Evolutionary conservation across 2,113 vertebrate genomes (phyloP).

Genomic region (Zosterops hypoxanthus): DNA sequence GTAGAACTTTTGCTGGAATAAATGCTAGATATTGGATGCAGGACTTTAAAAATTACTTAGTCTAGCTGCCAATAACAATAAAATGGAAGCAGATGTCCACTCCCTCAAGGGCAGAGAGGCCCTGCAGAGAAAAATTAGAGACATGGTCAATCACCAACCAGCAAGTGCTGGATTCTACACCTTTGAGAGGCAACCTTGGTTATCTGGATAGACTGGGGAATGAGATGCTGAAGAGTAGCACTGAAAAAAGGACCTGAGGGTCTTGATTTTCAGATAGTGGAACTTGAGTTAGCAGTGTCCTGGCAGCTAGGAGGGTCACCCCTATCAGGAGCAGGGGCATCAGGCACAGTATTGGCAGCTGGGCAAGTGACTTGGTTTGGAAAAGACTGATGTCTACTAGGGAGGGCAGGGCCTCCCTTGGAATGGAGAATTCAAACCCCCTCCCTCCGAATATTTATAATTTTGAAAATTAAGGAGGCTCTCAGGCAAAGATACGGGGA

Average conservation of each 20-base stretch:
- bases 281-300: neutral
- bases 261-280: neutral
- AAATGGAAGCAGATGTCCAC: neutral
- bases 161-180: neutral
- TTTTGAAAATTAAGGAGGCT: neutral
- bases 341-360: neutral
- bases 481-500: neutral
- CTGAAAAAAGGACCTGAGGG: neutral
- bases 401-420: neutral
- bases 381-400: neutral
- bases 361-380: neutral
- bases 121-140: neutral
- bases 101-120: neutral
- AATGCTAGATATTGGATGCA: neutral
- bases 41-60: neutral
- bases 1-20: neutral
- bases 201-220: neutral
- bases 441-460: neutral
- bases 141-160: neutral
- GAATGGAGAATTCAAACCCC: neutral
- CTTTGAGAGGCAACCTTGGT: neutral
- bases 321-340: rapidly evolving
- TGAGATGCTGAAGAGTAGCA: neutral
- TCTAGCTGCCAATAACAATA: neutral
- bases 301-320: neutral